A percentile compares a stretch with the other conserved stretches of the same genome.
Conservation (phyloP, 2,113 vertebrate genomes). For the Pitta sordida region DNA sequence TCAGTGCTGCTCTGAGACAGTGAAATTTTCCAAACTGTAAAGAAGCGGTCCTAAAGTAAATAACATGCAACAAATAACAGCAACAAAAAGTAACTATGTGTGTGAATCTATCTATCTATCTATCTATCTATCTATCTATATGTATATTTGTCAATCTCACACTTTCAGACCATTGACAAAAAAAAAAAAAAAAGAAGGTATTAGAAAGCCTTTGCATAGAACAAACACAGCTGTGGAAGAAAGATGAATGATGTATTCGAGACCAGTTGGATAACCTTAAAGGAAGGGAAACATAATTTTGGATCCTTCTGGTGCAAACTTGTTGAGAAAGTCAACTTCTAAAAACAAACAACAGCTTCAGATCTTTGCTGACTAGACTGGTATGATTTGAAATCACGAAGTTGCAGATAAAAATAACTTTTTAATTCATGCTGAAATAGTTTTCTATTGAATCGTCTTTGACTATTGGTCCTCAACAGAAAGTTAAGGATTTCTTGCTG, state of each 20-base stretch:
- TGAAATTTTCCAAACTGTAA: not conserved
- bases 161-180: not conserved
- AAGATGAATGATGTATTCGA: not conserved
- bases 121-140: not conserved
- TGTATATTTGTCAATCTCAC: not conserved
- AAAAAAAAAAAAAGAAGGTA: not conserved
- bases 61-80: too few relatives aligned
- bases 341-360: not conserved
- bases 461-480: not conserved
- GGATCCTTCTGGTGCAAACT: not conserved
- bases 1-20: not conserved
- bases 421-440: not conserved
- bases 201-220: not conserved
- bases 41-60: not conserved
- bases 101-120: too few relatives aligned
- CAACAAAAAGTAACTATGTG: not conserved
- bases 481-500: not conserved
- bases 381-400: not conserved
- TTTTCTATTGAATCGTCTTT: not conserved
- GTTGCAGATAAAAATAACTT: not conserved
- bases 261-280: not conserved
- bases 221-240: not conserved
- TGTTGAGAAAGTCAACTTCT: not conserved
- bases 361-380: not conserved
- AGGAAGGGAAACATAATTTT: not conserved